phyloP scores from a whole-genome alignment of 2,888 invertebrate species.

The Mycalesis mineus region DNA sequence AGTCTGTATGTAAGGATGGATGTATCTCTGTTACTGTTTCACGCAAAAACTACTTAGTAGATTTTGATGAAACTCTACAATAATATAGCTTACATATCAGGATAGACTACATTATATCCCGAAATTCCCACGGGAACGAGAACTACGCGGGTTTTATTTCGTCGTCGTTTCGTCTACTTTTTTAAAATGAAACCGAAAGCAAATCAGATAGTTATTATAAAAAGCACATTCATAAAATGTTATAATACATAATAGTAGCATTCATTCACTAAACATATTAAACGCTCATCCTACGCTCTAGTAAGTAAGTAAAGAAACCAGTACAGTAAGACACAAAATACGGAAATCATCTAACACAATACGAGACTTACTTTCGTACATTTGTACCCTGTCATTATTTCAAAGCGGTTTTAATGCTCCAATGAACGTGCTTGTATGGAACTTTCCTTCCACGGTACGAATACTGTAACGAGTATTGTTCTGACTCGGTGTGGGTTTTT shows the following conservation, averaged over 20 bases:
- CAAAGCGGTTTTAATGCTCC: conserved; percentile 62
- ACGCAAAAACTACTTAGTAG: too few relatives aligned
- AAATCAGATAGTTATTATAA: not conserved
- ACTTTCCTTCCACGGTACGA: conserved; percentile 45
- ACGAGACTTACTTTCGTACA: conserved; percentile 57
- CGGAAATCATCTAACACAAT: conserved; percentile 44
- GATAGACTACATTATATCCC: too few relatives aligned
- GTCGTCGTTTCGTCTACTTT: too few relatives aligned
- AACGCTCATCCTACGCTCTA: conserved; percentile 35
- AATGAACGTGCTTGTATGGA: conserved; percentile 47
- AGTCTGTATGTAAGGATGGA: too few relatives aligned
- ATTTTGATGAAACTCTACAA: too few relatives aligned
- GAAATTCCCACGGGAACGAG: too few relatives aligned
- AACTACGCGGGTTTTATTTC: too few relatives aligned
- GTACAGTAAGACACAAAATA: conserved; percentile 34
- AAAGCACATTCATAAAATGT: not conserved
- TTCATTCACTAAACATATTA: conserved; percentile 10
- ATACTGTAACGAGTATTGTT: not conserved
- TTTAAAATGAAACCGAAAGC: too few relatives aligned
- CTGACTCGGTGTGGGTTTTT: not conserved
- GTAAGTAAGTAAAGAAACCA: conserved; percentile 35
- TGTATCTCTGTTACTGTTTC: too few relatives aligned
- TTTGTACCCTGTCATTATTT: conserved; percentile 67
- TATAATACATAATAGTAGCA: not conserved
- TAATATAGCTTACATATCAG: too few relatives aligned